These are phyloP conservation scores for Aricia artaxerxes DNA, from an alignment of 2,888 invertebrate species.

Conservation along the genomic window DNA sequence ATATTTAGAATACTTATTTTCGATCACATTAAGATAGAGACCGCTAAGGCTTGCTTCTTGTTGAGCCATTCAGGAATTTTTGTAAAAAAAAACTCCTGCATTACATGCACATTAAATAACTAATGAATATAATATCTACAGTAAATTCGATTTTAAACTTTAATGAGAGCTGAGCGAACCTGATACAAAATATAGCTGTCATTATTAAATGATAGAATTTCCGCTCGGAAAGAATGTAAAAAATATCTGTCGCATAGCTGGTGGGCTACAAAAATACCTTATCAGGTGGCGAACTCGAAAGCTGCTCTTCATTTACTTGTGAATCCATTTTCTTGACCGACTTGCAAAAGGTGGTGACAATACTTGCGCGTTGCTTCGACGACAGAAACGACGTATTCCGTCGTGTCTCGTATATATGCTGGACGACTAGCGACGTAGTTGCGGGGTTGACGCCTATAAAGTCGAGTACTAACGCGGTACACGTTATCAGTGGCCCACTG, in stretches of 20 bases:
- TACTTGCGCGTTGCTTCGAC: not conserved
- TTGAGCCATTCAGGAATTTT: no score
- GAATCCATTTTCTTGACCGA: constrained; percentile 15
- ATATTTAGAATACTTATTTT: no score
- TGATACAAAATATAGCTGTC: not conserved
- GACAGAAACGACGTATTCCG: not conserved
- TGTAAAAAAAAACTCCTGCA: no score
- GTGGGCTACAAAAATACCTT: constrained; percentile 44
- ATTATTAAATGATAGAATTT: constrained; percentile 5
- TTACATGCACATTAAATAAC: not conserved
- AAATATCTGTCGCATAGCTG: constrained; percentile 37
- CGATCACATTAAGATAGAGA: no score
- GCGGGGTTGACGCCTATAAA: not conserved
- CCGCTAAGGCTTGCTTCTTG: no score
- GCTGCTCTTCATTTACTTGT: constrained; percentile 33
- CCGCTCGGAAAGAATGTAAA: not conserved
- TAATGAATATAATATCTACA: not conserved
- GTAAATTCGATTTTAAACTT: not conserved
- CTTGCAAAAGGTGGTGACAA: not conserved
- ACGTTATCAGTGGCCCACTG: not conserved
- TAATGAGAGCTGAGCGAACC: not conserved
- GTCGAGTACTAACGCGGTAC: not conserved
- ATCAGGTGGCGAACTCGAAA: constrained; percentile 55
- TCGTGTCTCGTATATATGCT: constrained; percentile 7
- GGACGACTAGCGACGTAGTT: not conserved